Evolutionary conservation across 2,113 vertebrate genomes (phyloP).

Genomic region (Mesitornis unicolor): DNA sequence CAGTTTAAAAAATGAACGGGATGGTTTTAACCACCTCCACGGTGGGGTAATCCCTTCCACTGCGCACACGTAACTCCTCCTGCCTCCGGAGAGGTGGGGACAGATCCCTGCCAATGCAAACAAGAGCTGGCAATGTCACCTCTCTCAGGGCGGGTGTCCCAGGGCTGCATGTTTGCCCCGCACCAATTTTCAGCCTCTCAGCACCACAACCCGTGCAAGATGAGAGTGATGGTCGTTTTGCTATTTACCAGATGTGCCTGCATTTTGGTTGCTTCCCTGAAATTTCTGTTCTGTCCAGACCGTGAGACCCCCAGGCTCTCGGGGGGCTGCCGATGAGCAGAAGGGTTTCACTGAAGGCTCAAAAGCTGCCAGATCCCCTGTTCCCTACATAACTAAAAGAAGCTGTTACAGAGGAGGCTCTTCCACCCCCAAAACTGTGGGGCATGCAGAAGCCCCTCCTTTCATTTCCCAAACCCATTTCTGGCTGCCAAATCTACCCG

Average conservation of each 20-base stretch:
- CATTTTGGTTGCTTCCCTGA: not conserved
- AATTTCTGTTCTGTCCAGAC: not conserved
- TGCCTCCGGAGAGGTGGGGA: not conserved
- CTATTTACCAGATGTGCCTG: not conserved
- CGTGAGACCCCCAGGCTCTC: not conserved
- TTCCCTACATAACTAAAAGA: not conserved
- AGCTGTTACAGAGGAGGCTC: not conserved
- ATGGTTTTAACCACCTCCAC: not conserved
- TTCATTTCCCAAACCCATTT: not conserved
- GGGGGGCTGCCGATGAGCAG: not conserved
- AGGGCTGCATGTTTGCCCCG: not conserved
- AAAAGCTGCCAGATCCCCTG: not conserved
- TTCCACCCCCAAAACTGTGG: not conserved
- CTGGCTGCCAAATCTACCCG: not conserved
- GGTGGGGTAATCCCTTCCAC: not conserved
- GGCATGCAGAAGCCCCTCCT: not conserved
- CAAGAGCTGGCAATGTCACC: not conserved
- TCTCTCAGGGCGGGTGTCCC: not conserved
- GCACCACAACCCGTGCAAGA: not conserved
- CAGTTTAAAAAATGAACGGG: not conserved
- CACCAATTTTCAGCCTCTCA: not conserved
- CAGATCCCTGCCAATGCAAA: not conserved
- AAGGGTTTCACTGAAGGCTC: not conserved
- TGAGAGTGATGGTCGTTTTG: not conserved
- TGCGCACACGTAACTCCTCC: not conserved